These are phyloP conservation scores for Macrophya alboannulata DNA, from an alignment of 2,888 invertebrate species.

Conservation along the genomic window DNA sequence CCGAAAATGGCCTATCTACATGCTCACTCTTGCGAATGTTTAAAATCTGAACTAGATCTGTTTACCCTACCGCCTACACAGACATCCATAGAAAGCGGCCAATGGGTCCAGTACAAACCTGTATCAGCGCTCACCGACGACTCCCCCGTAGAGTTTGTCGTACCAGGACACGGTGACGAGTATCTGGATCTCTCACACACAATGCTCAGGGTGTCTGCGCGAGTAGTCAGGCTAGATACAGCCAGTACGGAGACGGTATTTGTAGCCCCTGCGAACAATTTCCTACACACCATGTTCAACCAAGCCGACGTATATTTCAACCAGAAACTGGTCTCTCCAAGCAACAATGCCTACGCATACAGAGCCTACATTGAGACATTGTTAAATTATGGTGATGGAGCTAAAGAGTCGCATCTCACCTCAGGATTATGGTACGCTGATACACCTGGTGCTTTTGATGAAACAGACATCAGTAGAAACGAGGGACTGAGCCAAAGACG, in stretches of 20 bases:
- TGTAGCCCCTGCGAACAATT: too few species aligned
- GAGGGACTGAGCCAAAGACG: too few species aligned
- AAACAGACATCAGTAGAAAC: background rate
- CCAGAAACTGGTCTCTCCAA: constrained; percentile 9
- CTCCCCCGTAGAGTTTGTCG: constrained; percentile 65
- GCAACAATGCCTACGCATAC: background rate
- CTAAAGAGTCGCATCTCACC: constrained; percentile 51
- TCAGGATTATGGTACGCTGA: constrained; percentile 60
- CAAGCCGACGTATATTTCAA: constrained; percentile 57
- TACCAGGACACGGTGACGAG: constrained; percentile 65
- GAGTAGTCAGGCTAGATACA: too few species aligned
- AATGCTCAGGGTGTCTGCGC: too few species aligned
- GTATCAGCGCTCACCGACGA: constrained; percentile 65
- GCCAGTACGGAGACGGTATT: too few species aligned
- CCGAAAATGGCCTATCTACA: constrained; percentile 63
- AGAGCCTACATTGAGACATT: background rate
- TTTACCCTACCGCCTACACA: constrained; percentile 67
- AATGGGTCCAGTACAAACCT: constrained; percentile 45
- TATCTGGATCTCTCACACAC: constrained; percentile 66
- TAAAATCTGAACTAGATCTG: constrained; percentile 64
- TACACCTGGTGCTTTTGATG: constrained; percentile 47
- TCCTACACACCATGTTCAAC: too few species aligned
- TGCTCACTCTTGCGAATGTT: constrained; percentile 63
- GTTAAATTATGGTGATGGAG: background rate
- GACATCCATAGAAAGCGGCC: constrained; percentile 63